phyloP scores from a whole-genome alignment of 2,113 vertebrate species.

The Erinaceus europaeus region DNA sequence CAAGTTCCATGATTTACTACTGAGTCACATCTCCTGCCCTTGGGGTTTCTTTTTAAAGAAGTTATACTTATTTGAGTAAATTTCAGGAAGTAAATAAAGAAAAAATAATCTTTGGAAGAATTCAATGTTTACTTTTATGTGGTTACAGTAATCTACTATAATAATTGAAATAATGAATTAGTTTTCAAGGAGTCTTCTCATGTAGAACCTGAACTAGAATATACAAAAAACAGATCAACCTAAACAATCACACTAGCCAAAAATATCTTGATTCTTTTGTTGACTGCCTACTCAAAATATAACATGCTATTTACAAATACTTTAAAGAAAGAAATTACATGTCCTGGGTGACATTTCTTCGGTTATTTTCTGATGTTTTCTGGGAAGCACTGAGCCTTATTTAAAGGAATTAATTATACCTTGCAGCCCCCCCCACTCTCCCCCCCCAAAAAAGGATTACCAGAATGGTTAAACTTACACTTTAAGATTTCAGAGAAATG shows the following conservation, averaged over 20 bases:
- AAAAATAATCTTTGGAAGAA: neutral
- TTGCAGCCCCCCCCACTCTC: neutral
- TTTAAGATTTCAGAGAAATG: slow-evolving; percentile 41
- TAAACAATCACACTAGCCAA: slow-evolving; percentile 47
- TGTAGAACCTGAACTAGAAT: neutral
- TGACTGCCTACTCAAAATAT: slow-evolving; percentile 65
- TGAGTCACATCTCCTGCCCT: no score
- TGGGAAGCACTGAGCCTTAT: slow-evolving; percentile 51
- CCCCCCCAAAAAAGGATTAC: neutral
- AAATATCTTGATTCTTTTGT: slow-evolving; percentile 63
- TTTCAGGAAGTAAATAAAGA: neutral
- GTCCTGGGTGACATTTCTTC: slow-evolving; percentile 59
- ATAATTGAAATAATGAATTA: neutral
- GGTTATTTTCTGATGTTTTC: slow-evolving; percentile 60
- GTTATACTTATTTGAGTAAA: neutral
- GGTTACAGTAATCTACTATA: neutral
- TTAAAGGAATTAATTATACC: slow-evolving; percentile 69
- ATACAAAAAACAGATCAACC: neutral
- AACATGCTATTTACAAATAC: slow-evolving; percentile 70
- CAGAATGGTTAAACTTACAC: neutral
- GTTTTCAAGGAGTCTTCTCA: slow-evolving; percentile 28
- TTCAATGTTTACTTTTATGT: neutral
- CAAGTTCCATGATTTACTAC: no score
- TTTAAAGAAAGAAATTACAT: slow-evolving; percentile 68
- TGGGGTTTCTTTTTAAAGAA: slow-evolving; percentile 18